Conservation (phyloP, 2,113 vertebrate genomes). For the Varanus komodoensis region DNA sequence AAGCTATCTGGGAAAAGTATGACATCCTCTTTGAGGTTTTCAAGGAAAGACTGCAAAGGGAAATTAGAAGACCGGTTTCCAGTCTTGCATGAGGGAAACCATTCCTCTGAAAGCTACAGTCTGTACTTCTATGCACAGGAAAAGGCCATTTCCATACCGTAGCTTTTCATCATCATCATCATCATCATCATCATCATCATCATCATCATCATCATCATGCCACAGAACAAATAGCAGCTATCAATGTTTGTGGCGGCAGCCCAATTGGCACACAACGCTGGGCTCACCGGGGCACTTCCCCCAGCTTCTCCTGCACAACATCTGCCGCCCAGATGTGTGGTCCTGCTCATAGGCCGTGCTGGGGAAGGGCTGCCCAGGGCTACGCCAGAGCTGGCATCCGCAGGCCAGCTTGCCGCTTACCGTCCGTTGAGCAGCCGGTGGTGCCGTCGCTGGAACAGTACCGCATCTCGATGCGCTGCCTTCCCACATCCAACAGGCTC, state of each 20-base stretch:
- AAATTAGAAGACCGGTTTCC: neutral
- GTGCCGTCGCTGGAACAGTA: slow-evolving; percentile 96
- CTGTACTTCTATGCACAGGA: neutral
- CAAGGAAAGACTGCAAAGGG: neutral
- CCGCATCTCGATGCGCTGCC: slow-evolving; percentile 97
- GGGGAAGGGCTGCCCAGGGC: too few relatives aligned
- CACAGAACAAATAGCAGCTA: neutral
- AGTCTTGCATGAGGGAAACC: neutral
- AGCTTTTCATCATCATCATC: neutral
- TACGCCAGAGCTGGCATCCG: too few relatives aligned
- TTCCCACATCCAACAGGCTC: slow-evolving; percentile 89
- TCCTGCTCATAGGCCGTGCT: too few relatives aligned
- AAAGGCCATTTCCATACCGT: neutral
- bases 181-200: too few relatives aligned
- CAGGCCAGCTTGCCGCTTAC: slow-evolving; percentile 75
- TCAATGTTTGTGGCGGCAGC: neutral
- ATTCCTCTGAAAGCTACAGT: neutral
- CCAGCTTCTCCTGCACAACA: too few relatives aligned
- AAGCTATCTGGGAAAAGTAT: neutral
- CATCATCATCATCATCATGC: too few relatives aligned
- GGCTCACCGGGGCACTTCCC: too few relatives aligned
- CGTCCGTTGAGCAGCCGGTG: slow-evolving; percentile 93
- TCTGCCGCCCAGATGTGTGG: too few relatives aligned
- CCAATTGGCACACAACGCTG: too few relatives aligned
- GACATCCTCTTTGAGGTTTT: neutral